Evolutionary conservation across 2,113 vertebrate species (phyloP).

Genomic region (Microcebus murinus): DNA sequence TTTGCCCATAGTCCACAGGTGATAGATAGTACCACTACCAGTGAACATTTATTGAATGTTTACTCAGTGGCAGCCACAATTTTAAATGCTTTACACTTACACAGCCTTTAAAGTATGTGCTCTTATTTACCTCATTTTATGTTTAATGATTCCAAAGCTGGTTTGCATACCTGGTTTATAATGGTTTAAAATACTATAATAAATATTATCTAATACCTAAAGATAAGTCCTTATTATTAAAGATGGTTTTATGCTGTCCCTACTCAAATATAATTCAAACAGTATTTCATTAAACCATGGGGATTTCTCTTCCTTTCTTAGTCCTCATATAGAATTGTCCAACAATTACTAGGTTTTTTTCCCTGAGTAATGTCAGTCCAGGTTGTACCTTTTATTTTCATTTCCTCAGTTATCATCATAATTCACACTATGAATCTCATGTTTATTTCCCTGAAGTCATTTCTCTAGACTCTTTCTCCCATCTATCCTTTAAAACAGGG

Average conservation of each 20-base stretch:
- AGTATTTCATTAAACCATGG: not conserved
- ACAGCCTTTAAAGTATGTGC: not conserved
- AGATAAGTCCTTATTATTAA: not conserved
- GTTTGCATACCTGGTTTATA: not conserved
- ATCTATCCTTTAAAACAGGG: not conserved
- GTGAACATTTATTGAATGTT: not conserved
- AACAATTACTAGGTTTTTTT: not conserved
- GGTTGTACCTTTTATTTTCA: slow-evolving; percentile 20
- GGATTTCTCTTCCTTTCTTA: not conserved
- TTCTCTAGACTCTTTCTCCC: not conserved
- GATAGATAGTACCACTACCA: not conserved
- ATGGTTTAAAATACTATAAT: slow-evolving; percentile 32
- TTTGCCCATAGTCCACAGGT: not conserved
- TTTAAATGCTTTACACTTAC: not conserved
- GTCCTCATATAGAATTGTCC: not conserved
- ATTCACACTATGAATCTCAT: not conserved
- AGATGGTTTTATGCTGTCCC: not conserved
- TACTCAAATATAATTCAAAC: not conserved
- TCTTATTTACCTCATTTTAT: slow-evolving; percentile 11
- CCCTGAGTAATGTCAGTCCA: not conserved
- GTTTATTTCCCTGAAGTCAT: not conserved
- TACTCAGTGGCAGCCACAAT: not conserved
- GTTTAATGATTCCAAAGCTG: slow-evolving; percentile 24
- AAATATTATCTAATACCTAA: not conserved
- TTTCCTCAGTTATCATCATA: slow-evolving; percentile 7